Evolutionary conservation across 2,113 vertebrate species (phyloP).

Genomic region (Petrocephalus microphthalmus): DNA sequence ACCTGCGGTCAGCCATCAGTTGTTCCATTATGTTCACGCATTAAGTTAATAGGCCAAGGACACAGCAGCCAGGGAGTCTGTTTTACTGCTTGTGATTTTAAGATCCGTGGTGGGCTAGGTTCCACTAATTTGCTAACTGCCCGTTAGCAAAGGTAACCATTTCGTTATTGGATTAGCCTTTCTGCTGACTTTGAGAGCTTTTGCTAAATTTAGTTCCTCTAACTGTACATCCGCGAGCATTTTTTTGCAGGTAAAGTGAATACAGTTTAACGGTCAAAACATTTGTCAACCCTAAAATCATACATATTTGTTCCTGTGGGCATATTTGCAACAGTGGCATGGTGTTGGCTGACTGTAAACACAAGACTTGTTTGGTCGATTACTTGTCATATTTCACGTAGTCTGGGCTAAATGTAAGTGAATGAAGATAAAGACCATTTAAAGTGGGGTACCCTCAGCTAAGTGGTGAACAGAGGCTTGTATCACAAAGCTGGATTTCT

Average conservation of each 20-base stretch:
- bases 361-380: not conserved
- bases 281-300: not conserved
- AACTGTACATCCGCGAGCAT: not conserved
- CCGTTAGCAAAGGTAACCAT: not conserved
- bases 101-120: not conserved
- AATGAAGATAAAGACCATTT: not conserved
- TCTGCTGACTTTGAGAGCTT: not conserved
- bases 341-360: not conserved
- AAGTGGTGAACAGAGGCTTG: not conserved
- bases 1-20: not conserved
- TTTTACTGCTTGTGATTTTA: not conserved
- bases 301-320: not conserved
- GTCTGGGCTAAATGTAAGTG: not conserved
- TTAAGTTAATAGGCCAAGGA: not conserved
- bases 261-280: not conserved
- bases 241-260: not conserved
- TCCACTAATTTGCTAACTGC: not conserved
- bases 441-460: not conserved
- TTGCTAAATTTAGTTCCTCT: not conserved
- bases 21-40: not conserved
- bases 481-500: not conserved
- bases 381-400: not conserved
- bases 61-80: not conserved
- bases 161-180: not conserved
- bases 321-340: not conserved